phyloP scores from a whole-genome alignment of 2,888 invertebrate genomes.

The Erebia epiphron region DNA sequence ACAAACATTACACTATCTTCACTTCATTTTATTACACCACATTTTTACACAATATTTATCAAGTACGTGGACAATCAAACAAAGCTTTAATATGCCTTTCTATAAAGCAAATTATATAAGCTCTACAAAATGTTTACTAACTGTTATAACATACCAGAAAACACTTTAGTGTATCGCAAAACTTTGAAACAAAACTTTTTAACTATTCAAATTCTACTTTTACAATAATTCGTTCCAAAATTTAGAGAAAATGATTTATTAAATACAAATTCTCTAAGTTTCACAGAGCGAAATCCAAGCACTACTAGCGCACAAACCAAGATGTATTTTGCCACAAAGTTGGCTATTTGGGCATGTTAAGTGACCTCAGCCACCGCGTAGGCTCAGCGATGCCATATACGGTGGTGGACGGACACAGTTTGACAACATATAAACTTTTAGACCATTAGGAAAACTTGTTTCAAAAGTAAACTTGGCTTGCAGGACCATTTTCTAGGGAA shows the following conservation, averaged over 20 bases:
- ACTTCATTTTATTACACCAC: neutral
- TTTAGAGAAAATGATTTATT: neutral
- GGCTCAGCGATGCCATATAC: conserved; percentile 68
- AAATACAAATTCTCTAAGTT: conserved; percentile 18
- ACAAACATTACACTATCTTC: conserved; percentile 3
- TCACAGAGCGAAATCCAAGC: conserved; percentile 25
- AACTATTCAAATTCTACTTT: neutral
- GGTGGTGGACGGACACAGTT: conserved; percentile 64
- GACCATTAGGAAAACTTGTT: conserved; percentile 27
- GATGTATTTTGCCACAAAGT: conserved; percentile 34
- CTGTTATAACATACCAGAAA: neutral
- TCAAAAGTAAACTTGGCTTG: conserved; percentile 13
- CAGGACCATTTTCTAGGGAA: neutral
- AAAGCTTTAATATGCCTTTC: neutral
- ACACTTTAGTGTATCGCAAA: neutral
- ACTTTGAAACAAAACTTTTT: neutral
- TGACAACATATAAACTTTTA: conserved; percentile 54
- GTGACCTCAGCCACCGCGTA: conserved; percentile 58
- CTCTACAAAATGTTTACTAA: too few relatives aligned
- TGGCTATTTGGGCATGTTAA: conserved; percentile 38
- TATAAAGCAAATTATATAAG: too few relatives aligned
- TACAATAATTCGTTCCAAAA: neutral
- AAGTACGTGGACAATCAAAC: neutral
- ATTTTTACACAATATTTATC: conserved; percentile 2
- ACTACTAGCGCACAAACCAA: conserved; percentile 14